Evolutionary conservation across 2,888 invertebrate species (phyloP).

Genomic region (Cantharis rufa): DNA sequence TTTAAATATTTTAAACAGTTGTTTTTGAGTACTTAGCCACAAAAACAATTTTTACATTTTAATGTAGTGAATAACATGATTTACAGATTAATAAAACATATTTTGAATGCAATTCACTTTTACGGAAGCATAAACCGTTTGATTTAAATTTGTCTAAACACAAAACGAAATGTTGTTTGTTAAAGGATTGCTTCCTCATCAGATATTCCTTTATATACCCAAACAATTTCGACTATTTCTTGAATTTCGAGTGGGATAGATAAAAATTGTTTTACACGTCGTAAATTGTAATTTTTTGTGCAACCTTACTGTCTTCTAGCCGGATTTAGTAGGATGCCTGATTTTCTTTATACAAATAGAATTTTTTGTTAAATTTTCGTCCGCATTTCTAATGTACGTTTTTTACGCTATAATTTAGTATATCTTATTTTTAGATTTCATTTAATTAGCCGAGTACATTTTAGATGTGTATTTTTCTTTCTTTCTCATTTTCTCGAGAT

Average conservation of each 20-base stretch:
- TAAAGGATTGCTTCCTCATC: background rate
- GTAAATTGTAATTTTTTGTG: background rate
- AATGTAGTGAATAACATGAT: background rate
- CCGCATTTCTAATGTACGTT: background rate
- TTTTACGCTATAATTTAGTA: background rate
- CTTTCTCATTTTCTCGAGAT: background rate
- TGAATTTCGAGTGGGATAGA: background rate
- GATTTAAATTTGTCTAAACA: background rate
- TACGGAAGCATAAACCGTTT: background rate
- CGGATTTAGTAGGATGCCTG: background rate
- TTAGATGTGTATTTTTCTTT: background rate
- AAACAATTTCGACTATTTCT: background rate
- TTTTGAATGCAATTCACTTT: background rate
- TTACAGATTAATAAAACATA: background rate
- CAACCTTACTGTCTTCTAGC: background rate
- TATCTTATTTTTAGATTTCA: background rate
- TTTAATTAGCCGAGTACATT: background rate
- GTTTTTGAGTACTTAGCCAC: background rate
- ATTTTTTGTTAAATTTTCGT: background rate
- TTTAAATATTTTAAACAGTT: background rate
- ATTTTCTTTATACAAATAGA: background rate
- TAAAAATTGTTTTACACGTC: background rate
- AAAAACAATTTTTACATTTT: background rate
- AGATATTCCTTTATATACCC: background rate
- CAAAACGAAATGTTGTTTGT: background rate